Conservation (phyloP, 2,888 invertebrate genomes). For the Ectemnius continuus region DNA sequence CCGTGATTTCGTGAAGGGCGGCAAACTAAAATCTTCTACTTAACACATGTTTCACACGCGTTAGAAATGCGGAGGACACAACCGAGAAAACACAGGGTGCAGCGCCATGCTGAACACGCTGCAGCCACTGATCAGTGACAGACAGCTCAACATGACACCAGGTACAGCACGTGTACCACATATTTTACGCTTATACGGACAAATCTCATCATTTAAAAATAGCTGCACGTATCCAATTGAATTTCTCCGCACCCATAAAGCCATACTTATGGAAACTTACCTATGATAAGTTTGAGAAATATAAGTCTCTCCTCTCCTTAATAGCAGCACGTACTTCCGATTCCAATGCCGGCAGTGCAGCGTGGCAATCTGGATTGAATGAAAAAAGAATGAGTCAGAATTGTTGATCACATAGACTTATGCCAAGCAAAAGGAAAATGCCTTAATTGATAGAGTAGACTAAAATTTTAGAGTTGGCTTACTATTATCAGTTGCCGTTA, state of each 20-base stretch:
- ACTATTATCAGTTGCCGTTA: no score
- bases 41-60: slow-evolving; percentile 52
- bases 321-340: no score
- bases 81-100: slow-evolving; percentile 42
- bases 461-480: no score
- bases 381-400: background rate
- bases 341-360: background rate
- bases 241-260: no score
- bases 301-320: no score
- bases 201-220: no score
- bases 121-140: slow-evolving; percentile 42
- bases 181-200: background rate
- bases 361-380: background rate
- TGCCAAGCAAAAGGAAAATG: no score
- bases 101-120: slow-evolving; percentile 67
- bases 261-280: no score
- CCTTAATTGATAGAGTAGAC: no score
- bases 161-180: background rate
- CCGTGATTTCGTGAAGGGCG: slow-evolving; percentile 1
- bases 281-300: no score
- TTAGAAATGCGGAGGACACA: slow-evolving; percentile 46
- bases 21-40: slow-evolving; percentile 19
- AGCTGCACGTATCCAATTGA: no score
- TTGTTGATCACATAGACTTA: no score
- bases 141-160: slow-evolving; percentile 24